phyloP scores from a whole-genome alignment of 1,140 invertebrate species.

The Diabrotica undecimpunctata region DNA sequence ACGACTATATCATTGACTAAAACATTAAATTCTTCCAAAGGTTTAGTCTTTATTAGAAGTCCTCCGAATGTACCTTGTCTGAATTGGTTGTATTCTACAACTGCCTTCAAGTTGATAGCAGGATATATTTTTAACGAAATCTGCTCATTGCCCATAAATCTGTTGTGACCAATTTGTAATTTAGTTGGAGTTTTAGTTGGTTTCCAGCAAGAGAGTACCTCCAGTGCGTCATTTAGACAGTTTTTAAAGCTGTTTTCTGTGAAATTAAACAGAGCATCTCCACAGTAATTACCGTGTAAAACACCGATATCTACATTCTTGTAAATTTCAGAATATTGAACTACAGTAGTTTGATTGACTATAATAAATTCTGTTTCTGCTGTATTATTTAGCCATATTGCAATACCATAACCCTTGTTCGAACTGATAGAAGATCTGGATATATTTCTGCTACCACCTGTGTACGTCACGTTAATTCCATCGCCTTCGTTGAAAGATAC shows the following conservation, averaged over 20 bases:
- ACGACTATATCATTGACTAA: conserved; percentile 68
- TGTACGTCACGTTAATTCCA: conserved; percentile 85
- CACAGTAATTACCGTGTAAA: conserved; percentile 75
- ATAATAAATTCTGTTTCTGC: conserved; percentile 73
- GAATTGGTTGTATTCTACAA: conserved; percentile 87
- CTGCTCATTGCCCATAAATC: conserved; percentile 72
- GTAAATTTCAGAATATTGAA: conserved; percentile 83
- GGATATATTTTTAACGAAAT: conserved; percentile 78
- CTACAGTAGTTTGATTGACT: conserved; percentile 76
- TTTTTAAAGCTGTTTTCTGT: conserved; percentile 81
- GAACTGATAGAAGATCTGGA: conserved; percentile 75
- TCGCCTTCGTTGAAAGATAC: conserved; percentile 91
- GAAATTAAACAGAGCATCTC: conserved; percentile 74
- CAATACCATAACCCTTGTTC: conserved; percentile 80
- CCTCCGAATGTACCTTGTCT: conserved; percentile 75
- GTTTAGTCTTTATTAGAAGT: conserved; percentile 80
- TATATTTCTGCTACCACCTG: conserved; percentile 85
- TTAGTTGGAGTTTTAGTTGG: conserved; percentile 55
- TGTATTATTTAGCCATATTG: conserved; percentile 85
- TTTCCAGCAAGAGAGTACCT: conserved; percentile 78
- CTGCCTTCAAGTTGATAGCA: conserved; percentile 74
- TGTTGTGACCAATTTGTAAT: conserved; percentile 82
- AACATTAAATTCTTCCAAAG: conserved; percentile 68
- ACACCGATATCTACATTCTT: conserved; percentile 81
- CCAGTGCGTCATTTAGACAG: conserved; percentile 69